Evolutionary conservation across 1,140 invertebrate genomes (phyloP).

Genomic region (Drosophila lacertosa): DNA sequence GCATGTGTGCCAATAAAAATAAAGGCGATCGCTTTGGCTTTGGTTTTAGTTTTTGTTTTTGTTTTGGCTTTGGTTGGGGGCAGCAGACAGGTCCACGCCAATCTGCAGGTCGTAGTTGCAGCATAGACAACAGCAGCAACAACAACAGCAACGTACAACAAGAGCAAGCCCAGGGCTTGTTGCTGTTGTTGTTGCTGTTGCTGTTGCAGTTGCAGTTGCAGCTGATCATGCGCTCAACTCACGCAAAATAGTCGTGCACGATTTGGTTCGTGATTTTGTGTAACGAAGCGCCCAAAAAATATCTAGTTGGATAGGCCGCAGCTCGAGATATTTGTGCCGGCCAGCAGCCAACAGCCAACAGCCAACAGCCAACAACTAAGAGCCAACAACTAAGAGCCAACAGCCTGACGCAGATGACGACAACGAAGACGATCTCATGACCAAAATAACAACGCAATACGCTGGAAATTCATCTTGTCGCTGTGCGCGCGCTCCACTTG

Average conservation of each 20-base stretch:
- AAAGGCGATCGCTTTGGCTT: conserved; percentile 26
- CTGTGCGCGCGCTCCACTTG: conserved; percentile 40
- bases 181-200: conserved; percentile 21
- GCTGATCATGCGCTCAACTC: conserved; percentile 84
- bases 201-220: conserved; percentile 50
- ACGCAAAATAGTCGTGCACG: conserved; percentile 84
- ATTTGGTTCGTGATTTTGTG: conserved; percentile 84
- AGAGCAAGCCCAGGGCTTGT: conserved; percentile 26
- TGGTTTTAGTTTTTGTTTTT: no score
- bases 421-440: conserved; percentile 62
- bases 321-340: conserved; percentile 35
- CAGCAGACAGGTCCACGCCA: background rate
- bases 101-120: conserved; percentile 29
- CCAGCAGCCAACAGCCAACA: conserved; percentile 36
- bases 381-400: conserved; percentile 24
- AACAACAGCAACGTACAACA: background rate
- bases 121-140: conserved; percentile 4
- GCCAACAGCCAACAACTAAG: conserved; percentile 27
- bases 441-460: conserved; percentile 76
- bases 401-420: conserved; percentile 9
- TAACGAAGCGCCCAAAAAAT: conserved; percentile 81
- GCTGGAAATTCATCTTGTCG: conserved; percentile 75
- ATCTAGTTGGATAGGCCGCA: conserved; percentile 53
- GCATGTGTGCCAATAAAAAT: conserved; percentile 20
- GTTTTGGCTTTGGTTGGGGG: background rate